A percentile compares a stretch with the other conserved stretches of the same genome.
phyloP scores from a whole-genome alignment of 2,888 invertebrate species.

The Scaptomyza cyrtandrae region DNA sequence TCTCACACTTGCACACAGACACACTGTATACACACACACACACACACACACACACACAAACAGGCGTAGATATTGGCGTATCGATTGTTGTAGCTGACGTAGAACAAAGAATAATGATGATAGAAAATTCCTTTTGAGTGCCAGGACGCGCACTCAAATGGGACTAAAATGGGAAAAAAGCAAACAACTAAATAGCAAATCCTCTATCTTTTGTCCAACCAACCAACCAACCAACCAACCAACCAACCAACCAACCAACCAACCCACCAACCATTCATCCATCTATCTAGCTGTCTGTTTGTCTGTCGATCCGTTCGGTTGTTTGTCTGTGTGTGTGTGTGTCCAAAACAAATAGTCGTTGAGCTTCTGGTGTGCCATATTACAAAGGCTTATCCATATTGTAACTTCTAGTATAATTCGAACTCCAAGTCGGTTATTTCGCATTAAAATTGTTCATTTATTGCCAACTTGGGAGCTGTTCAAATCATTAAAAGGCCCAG shows the following conservation, averaged over 20 bases:
- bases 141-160: constrained; percentile 33
- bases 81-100: constrained; percentile 50
- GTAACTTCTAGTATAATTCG: constrained; percentile 70
- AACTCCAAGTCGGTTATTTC: constrained; percentile 26
- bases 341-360: not conserved
- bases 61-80: constrained; percentile 18
- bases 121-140: constrained; percentile 73
- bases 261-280: too few species aligned
- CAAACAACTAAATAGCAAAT: constrained; percentile 32
- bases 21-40: constrained; percentile 1
- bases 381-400: constrained; percentile 72
- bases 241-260: not conserved
- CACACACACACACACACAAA: constrained; percentile 6
- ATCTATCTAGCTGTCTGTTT: not conserved
- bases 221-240: not conserved
- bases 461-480: constrained; percentile 74
- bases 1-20: constrained; percentile 16
- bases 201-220: constrained; percentile 11
- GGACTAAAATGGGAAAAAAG: constrained; percentile 25
- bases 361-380: constrained; percentile 8
- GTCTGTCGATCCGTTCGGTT: not conserved
- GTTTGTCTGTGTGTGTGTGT: not conserved
- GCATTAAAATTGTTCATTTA: constrained; percentile 70
- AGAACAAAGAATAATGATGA: constrained; percentile 40
- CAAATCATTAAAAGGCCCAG: constrained; percentile 54